Conservation (phyloP, 2,888 invertebrate species). For the Norana najaformis region DNA sequence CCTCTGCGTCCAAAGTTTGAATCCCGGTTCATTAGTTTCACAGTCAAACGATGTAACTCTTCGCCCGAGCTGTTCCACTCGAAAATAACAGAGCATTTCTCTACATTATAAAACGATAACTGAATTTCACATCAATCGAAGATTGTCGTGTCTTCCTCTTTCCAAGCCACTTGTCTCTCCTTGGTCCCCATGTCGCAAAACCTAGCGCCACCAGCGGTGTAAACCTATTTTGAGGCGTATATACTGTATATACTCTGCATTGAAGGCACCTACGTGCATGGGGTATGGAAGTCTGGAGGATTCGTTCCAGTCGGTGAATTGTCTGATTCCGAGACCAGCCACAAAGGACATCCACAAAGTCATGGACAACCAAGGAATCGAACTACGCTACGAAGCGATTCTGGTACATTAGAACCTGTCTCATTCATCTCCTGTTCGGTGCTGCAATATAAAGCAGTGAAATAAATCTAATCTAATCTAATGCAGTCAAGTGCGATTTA, state of each 20-base stretch:
- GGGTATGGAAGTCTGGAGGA: too few relatives aligned
- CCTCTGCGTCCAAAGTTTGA: too few relatives aligned
- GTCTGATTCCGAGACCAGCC: constrained; percentile 73
- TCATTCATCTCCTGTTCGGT: neutral
- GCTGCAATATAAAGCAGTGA: neutral
- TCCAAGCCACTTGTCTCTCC: neutral
- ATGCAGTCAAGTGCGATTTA: neutral
- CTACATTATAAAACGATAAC: neutral
- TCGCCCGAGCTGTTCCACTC: too few relatives aligned
- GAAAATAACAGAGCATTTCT: too few relatives aligned
- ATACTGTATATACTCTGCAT: neutral
- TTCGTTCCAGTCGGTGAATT: too few relatives aligned
- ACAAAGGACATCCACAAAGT: constrained; percentile 77
- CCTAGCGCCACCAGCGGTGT: neutral
- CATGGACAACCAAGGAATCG: constrained; percentile 71
- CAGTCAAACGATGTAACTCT: too few relatives aligned
- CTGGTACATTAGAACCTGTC: constrained; percentile 62
- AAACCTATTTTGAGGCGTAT: neutral
- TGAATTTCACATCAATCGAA: neutral
- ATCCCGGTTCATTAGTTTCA: too few relatives aligned
- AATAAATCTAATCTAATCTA: too few relatives aligned
- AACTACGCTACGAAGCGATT: constrained; percentile 75
- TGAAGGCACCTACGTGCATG: neutral
- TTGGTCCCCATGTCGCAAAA: neutral
- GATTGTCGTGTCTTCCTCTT: neutral